Base-by-base conservation (phyloP, 2,113 vertebrate species). In the Dasypus novemcinctus region DNA sequence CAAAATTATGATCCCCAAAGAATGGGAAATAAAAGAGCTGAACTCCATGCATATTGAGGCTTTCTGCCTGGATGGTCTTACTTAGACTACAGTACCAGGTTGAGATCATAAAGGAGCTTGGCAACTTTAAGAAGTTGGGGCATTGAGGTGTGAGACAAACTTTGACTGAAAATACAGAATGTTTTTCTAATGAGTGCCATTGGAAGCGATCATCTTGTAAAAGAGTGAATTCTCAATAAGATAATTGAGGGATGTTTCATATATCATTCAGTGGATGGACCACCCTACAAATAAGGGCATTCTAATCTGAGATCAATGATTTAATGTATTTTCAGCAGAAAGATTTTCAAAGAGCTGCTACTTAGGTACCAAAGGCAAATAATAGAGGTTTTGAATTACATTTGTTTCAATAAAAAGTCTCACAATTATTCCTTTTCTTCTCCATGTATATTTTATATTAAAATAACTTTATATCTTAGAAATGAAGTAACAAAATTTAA, bases 401-500 rank as follows among this genome's bases (percentile, higher is more conserved):
- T 87, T 83, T 92, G 8, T 49, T 91, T 10, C 43, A 87, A 43
- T 49, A 43, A 90, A 27, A 85, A 90, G 14, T 69, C 11, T 83
- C 29, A 63, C 7, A 63, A 83, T 15, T 86, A 18, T 92, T 61
- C 52, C 43, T 41, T 69, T 64, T 4, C 18, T 82, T 87, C 29
- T 72, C 38, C 69, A 68, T 57, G 21, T 59, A 23, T 11, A 43
- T 69, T 36, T 89, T 71, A 88, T 43, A 23, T 75, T 86, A 91
- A 95, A 86, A 80, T 12, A 66, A 78, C 27, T 84, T 87, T 46
- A 93, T 15, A 38, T 78, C 93, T 93, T 63, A 52, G 64, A 92
- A 96, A 64, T 68, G 93, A 94, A 90, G 72, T 31, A 93, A 87
- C 75, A 96, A 71, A 93, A 85, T 81, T 93, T 87, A 94, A 93